Conservation (phyloP, 2,888 invertebrate species). For the Liposcelis brunnea region DNA sequence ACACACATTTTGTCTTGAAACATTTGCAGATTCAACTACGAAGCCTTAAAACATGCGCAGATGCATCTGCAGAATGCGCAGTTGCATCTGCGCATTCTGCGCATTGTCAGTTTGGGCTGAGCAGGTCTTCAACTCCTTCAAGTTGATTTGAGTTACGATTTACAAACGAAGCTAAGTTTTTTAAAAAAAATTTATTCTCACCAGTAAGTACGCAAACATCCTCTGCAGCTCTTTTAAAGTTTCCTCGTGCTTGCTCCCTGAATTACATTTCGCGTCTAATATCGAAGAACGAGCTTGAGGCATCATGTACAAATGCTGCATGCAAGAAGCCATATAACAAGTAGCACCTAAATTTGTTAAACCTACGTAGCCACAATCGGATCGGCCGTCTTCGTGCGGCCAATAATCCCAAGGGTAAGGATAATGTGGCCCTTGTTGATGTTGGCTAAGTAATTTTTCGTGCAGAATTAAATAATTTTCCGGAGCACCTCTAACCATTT, state of each 20-base stretch:
- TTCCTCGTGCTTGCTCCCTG: constrained; percentile 58
- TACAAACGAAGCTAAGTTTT: too few relatives aligned
- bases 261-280: constrained; percentile 53
- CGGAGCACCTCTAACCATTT: constrained; percentile 66
- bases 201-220: constrained; percentile 87
- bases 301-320: constrained; percentile 96
- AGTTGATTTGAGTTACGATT: too few relatives aligned
- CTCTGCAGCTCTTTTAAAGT: constrained; percentile 76
- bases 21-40: too few relatives aligned
- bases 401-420: constrained; percentile 95
- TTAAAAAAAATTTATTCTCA: too few relatives aligned
- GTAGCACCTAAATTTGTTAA: constrained; percentile 90
- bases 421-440: constrained; percentile 64
- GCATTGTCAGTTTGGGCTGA: too few relatives aligned
- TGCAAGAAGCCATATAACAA: constrained; percentile 94
- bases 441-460: constrained; percentile 66
- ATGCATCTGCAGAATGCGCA: too few relatives aligned
- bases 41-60: too few relatives aligned
- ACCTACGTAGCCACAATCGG: constrained; percentile 88
- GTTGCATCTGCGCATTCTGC: too few relatives aligned
- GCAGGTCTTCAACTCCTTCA: too few relatives aligned
- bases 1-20: too few relatives aligned
- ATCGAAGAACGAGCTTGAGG: constrained; percentile 78
- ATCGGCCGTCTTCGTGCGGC: constrained; percentile 89
- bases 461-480: constrained; percentile 75